phyloP scores from a whole-genome alignment of 2,888 invertebrate species.

The Oscheius sp. region DNA sequence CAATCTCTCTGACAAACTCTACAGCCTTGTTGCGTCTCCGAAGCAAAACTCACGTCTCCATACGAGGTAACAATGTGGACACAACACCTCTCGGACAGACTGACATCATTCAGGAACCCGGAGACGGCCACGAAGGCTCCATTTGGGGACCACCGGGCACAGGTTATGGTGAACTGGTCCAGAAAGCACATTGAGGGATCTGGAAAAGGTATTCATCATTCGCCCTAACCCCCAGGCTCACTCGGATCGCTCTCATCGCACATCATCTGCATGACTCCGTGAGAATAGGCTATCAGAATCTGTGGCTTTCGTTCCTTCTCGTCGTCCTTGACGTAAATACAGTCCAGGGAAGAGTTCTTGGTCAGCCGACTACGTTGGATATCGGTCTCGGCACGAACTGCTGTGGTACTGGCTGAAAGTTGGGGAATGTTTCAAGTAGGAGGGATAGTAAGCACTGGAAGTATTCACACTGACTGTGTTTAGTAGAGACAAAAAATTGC shows the following conservation, averaged over 20 bases:
- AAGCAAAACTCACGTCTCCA: constrained; percentile 77
- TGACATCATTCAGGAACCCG: constrained; percentile 79
- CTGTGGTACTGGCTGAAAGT: constrained; percentile 25
- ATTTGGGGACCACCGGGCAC: constrained; percentile 91
- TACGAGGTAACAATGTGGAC: constrained; percentile 90
- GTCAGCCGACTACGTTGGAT: constrained; percentile 19
- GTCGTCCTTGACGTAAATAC: constrained; percentile 5
- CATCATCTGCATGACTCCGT: constrained; percentile 89
- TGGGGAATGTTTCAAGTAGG: background rate
- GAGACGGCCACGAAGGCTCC: constrained; percentile 87
- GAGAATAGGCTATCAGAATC: constrained; percentile 87
- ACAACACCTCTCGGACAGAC: constrained; percentile 80
- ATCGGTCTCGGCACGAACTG: constrained; percentile 21
- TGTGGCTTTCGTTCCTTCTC: constrained; percentile 30
- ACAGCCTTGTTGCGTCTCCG: background rate
- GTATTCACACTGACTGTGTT: too few species aligned
- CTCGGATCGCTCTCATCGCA: constrained; percentile 88
- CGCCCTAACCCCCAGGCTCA: constrained; percentile 61
- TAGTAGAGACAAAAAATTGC: too few species aligned
- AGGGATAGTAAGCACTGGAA: too few species aligned
- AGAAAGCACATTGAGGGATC: constrained; percentile 87
- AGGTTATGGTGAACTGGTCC: constrained; percentile 82
- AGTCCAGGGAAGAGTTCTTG: constrained; percentile 11
- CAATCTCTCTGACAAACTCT: too few species aligned
- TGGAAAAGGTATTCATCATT: constrained; percentile 73